A percentile compares a stretch with the other conserved stretches of the same genome.
Evolutionary conservation across 2,113 vertebrate species (phyloP).

Genomic region (Australoheros scitulus): DNA sequence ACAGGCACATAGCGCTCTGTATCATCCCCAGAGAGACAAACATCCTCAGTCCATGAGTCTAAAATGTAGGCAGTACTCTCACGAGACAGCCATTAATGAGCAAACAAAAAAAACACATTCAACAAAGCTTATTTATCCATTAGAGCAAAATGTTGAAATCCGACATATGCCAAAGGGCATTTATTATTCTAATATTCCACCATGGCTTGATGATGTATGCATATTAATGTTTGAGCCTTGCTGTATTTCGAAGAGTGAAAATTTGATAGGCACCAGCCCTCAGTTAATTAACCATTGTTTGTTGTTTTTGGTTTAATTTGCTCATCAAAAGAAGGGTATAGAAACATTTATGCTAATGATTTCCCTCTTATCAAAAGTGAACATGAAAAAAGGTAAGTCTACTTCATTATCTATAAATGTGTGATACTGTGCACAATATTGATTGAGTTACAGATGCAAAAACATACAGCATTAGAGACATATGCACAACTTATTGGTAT

Average conservation of each 20-base stretch:
- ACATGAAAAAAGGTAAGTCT: not conserved
- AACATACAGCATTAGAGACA: not conserved
- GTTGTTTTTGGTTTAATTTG: slow-evolving; percentile 31
- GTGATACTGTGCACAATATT: not conserved
- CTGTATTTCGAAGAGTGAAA: slow-evolving; percentile 39
- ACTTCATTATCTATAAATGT: slow-evolving; percentile 1
- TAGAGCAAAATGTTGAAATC: slow-evolving; percentile 82
- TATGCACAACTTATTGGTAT: not conserved
- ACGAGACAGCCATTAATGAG: slow-evolving; percentile 68
- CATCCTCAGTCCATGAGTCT: slow-evolving; percentile 60
- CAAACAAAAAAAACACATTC: slow-evolving; percentile 58
- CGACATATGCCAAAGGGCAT: slow-evolving; percentile 70
- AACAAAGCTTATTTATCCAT: slow-evolving; percentile 83
- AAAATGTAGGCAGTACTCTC: slow-evolving; percentile 62
- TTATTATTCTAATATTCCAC: slow-evolving; percentile 64
- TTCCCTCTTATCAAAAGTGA: not conserved
- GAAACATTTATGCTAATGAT: slow-evolving; percentile 31
- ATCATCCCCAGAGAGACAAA: slow-evolving; percentile 66
- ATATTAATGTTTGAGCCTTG: slow-evolving; percentile 46
- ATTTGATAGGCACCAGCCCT: slow-evolving; percentile 30
- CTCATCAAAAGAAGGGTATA: not conserved
- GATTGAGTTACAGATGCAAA: not conserved
- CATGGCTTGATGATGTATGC: slow-evolving; percentile 49
- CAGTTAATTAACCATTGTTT: slow-evolving; percentile 57
- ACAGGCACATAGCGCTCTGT: slow-evolving; percentile 45